Base-by-base conservation (phyloP, 2,797 vertebrate species). In the Naso thynnoides region DNA sequence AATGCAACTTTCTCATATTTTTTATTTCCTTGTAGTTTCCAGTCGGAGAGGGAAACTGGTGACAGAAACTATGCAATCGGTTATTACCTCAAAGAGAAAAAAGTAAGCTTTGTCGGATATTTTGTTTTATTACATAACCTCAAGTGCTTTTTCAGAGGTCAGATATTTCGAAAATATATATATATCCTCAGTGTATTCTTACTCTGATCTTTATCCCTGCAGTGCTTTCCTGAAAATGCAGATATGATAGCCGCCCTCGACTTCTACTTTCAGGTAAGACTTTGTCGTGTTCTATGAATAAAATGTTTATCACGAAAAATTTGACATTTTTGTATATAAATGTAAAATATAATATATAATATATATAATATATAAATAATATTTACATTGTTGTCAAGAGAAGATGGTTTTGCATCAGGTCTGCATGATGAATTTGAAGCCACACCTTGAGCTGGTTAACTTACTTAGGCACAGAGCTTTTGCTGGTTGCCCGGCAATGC, bases 21-120 rank as follows among this genome's bases (percentile, higher is more conserved):
- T 0, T 31, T 24, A 8, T 73, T 13, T 78, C 70, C 44, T 44
- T 72, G 74, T 82, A 97, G 96, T 75, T 98, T 97, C 86, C 97
- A 98, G 79, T 98, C 96, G 57, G 96, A 97, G 87, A 96, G 95
- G 84, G 96, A 97, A 84, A 97, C 96, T 0, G 96, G 96, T 19
- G 95, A 97, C 67, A 94, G 96, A 70, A 98, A 98, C 88, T 97
- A 94, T 69, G 96, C 96, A 31, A 97, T 98, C 50, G 96, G 96
- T 81, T 98, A 98, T 88, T 98, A 97, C 86, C 94, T 98, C 36
- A 97, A 97, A 85, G 96, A 97, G 85, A 98, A 97, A 89, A 96
- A 95, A 88, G 97, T 97, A 87, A 77, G 88, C 69, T n/a, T 49
- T 38, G 42, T 16, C 0, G 9, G 2, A 19, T 36, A 52, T 62